A percentile compares a stretch with the other conserved stretches of the same genome.
These are phyloP conservation scores for Coryphaenoides rupestris DNA, from an alignment of 2,113 vertebrate genomes.

Conservation along the genomic window DNA sequence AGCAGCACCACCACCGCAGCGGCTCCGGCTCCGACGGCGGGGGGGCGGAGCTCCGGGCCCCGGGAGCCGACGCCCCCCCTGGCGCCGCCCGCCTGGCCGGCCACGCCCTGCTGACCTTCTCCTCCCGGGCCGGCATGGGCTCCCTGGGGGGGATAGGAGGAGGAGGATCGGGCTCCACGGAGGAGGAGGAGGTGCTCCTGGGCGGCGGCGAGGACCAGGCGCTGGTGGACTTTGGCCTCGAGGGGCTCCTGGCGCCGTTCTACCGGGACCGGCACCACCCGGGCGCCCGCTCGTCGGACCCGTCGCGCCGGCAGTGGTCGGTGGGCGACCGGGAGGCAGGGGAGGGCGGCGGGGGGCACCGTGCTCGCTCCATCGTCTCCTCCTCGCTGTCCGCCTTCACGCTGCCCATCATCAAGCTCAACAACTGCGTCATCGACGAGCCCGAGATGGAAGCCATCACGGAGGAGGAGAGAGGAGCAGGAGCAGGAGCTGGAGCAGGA, in stretches of 20 bases:
- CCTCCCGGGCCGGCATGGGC: conserved; percentile 50
- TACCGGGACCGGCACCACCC: conserved; percentile 72
- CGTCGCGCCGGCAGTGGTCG: conserved; percentile 60
- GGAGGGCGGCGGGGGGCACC: conserved; percentile 73
- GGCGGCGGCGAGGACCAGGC: conserved; percentile 61
- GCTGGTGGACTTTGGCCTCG: conserved; percentile 45
- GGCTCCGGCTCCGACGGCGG: conserved; percentile 68
- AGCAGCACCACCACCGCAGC: conserved; percentile 72
- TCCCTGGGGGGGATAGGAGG: conserved; percentile 46
- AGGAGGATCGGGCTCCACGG: conserved; percentile 59
- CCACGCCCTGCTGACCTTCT: conserved; percentile 79
- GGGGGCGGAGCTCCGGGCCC: conserved; percentile 71
- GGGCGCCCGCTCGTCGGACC: conserved; percentile 36
- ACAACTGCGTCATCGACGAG: conserved; percentile 98
- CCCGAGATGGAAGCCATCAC: conserved; percentile 92
- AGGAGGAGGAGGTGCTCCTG: conserved; percentile 78
- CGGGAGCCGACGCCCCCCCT: conserved; percentile 61
- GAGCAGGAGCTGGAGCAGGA: conserved; percentile 67
- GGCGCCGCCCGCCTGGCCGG: conserved; percentile 76
- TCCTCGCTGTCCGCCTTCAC: conserved; percentile 97
- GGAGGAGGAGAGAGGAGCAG: conserved; percentile 78
- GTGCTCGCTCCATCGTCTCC: conserved; percentile 93
- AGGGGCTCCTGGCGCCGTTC: conserved; percentile 79
- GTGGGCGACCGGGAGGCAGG: conserved; percentile 69
- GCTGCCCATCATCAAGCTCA: conserved; percentile 96